Percentiles rank a stretch among this genome's conserved stretches.
These are phyloP conservation scores for Muscicapa adusta DNA, from an alignment of 2,113 vertebrate species.

Conservation along the genomic window DNA sequence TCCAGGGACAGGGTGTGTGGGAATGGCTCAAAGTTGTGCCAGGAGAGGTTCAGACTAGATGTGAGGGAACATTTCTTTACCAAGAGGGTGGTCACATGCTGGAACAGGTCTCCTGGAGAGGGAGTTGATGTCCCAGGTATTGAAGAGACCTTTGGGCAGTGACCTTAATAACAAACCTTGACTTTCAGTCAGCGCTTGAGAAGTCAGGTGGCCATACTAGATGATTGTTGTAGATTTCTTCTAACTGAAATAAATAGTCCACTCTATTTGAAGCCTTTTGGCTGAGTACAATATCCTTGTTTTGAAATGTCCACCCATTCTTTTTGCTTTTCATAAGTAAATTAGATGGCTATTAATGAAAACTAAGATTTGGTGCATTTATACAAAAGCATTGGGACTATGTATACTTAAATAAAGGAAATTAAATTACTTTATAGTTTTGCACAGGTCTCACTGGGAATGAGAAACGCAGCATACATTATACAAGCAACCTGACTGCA, in stretches of 20 bases:
- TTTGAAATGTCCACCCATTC: background rate
- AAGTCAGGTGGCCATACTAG: background rate
- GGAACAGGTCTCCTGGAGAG: background rate
- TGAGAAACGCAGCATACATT: background rate
- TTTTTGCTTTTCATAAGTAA: background rate
- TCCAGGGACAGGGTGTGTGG: fast-evolving
- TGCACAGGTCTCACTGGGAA: background rate
- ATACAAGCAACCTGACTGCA: background rate
- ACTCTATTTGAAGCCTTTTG: background rate
- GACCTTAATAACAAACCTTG: background rate
- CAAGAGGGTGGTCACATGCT: background rate
- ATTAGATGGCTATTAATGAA: background rate
- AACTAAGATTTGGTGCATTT: background rate
- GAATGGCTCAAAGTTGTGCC: background rate
- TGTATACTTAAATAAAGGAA: background rate
- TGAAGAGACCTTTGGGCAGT: background rate
- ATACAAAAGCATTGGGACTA: background rate
- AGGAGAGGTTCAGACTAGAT: background rate
- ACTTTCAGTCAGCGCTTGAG: background rate
- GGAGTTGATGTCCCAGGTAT: too few relatives aligned
- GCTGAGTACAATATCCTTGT: background rate
- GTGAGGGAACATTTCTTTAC: background rate
- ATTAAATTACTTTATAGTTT: background rate
- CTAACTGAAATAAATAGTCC: background rate
- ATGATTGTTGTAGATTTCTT: background rate